Evolutionary conservation across 2,888 invertebrate species (phyloP).

Genomic region (Belgica antarctica): DNA sequence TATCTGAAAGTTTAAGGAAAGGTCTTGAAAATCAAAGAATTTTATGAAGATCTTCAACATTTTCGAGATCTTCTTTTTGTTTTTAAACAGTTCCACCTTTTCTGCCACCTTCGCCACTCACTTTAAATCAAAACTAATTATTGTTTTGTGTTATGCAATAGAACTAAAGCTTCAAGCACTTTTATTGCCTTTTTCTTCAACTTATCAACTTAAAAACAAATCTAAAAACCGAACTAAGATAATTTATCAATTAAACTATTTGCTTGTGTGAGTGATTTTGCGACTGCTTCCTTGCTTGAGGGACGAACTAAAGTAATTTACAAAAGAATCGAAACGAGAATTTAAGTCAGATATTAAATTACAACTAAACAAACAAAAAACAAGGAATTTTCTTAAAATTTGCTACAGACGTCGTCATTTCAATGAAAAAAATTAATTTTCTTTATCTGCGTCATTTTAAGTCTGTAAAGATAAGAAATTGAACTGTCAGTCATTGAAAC

Average conservation of each 20-base stretch:
- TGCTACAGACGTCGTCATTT: not conserved
- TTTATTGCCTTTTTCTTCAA: not conserved
- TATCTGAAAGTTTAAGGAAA: too few relatives aligned
- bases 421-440: not conserved
- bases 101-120: too few relatives aligned
- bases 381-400: not conserved
- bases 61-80: not conserved
- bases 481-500: not conserved
- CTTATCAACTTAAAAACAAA: not conserved
- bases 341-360: not conserved
- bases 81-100: too few relatives aligned
- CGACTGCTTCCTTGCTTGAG: not conserved
- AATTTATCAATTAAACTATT: constrained; percentile 10
- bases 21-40: too few relatives aligned
- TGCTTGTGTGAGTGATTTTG: not conserved
- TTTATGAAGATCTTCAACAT: too few relatives aligned
- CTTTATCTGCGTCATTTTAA: constrained; percentile 3
- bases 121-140: not conserved
- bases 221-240: not conserved
- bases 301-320: not conserved
- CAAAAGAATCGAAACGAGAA: not conserved
- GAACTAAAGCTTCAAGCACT: not conserved
- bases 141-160: not conserved
- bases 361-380: constrained; percentile 7
- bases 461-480: not conserved